Evolutionary conservation across 2,113 vertebrate species (phyloP), one percentile per base, ranked within the genome.

Genomic region (Chlorodrepanis virens): DNA sequence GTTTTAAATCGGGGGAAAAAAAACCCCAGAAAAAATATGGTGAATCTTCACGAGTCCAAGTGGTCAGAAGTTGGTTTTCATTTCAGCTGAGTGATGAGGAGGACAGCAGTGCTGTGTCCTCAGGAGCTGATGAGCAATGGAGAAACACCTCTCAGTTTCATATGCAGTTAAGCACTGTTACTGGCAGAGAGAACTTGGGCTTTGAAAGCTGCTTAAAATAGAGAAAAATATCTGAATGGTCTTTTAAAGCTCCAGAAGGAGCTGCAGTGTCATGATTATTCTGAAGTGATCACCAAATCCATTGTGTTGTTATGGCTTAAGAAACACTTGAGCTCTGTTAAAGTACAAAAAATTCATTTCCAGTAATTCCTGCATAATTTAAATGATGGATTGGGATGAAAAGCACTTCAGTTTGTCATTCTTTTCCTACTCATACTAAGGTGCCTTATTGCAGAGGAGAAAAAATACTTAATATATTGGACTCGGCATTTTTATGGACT

Each of bases 291-390:
- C 78, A 94, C 93, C 85, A 96, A 96, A 97, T 96, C 93, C 94
- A 93, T 96, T 97, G 88, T 96, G 83, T 76, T 89, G 84, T 94
- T 97, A 91, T 49, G 39, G 93, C 84, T 97, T 98, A 96, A 97
- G 94, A 97, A 98, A 96, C 91, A 90, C 93, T 97, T 96, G 91
- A 97, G 96, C 84, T 91, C 91, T 88, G 94, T 95, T 98, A 95
- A 94, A 98, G 82, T 39, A 85, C 19, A 44, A 93, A 89, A 96
- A 96, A 97, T 96, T 96, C 60, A 93, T 97, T 98, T 97, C 87
- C 89, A 96, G 94, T 96, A 95, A 97, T 96, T 96, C 88, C 91
- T 96, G 91, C 77, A 88, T 94, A 97, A 98, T 95, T 93, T 97
- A 97, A 97, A 47, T 80, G 90, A 93, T 67, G 85, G 63, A 70